Percentiles rank a stretch among this genome's conserved stretches.
Evolutionary conservation across 2,888 invertebrate genomes (phyloP).

Genomic region (Rutpela maculata): DNA sequence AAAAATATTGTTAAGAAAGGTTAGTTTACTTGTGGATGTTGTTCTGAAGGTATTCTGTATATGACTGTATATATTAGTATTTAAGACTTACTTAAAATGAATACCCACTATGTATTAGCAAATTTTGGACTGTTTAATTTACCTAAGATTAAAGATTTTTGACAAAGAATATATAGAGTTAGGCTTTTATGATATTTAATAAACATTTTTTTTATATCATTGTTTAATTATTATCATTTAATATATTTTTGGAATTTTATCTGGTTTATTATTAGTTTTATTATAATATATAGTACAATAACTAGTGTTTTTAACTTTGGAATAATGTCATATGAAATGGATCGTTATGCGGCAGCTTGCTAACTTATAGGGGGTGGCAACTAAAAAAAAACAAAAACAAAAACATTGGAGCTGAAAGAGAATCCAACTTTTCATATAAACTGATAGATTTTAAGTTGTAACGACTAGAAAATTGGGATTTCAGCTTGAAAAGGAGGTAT

Average conservation of each 20-base stretch:
- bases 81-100: slow-evolving; percentile 25
- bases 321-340: too few relatives aligned
- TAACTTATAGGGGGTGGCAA: too few relatives aligned
- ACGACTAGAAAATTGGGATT: too few relatives aligned
- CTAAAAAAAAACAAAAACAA: too few relatives aligned
- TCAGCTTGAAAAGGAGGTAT: too few relatives aligned
- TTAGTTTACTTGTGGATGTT: not conserved
- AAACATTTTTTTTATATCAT: not conserved
- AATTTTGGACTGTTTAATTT: slow-evolving; percentile 29
- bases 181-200: not conserved
- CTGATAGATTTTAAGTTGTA: too few relatives aligned
- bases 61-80: slow-evolving; percentile 34
- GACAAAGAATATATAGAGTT: slow-evolving; percentile 13
- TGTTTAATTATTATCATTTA: not conserved
- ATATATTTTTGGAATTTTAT: not conserved
- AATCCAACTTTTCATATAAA: too few relatives aligned
- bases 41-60: slow-evolving; percentile 16
- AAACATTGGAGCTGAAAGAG: too few relatives aligned
- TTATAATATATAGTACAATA: too few relatives aligned
- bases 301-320: too few relatives aligned
- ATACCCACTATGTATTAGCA: slow-evolving; percentile 22
- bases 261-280: not conserved
- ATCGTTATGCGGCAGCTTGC: too few relatives aligned
- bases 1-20: not conserved
- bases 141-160: slow-evolving; percentile 8